Conservation (phyloP, 2,797 vertebrate genomes). For the Psittacula derbiana region DNA sequence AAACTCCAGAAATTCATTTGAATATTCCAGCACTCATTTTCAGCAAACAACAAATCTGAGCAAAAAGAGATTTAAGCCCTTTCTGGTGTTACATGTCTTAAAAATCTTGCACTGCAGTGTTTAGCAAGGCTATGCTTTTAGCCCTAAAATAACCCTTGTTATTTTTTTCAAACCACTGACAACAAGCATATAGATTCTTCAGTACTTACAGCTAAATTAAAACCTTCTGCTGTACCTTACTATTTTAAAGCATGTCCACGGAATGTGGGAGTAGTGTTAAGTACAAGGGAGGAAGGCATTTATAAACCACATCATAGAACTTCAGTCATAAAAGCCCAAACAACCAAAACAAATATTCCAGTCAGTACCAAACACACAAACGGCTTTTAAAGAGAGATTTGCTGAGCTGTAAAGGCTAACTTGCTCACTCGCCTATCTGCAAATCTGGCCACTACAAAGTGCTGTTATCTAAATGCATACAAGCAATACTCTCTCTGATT, state of each 20-base stretch:
- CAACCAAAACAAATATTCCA: neutral
- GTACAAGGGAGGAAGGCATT: neutral
- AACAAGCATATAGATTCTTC: neutral
- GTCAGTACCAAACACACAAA: neutral
- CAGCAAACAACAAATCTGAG: neutral
- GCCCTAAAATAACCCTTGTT: neutral
- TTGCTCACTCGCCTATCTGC: neutral
- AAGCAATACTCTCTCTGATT: neutral
- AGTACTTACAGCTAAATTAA: neutral
- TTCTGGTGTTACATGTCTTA: neutral
- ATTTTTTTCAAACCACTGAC: neutral
- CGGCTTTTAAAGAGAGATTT: neutral
- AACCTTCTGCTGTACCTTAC: neutral
- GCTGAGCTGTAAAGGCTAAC: neutral
- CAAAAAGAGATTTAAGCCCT: neutral
- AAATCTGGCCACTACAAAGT: neutral
- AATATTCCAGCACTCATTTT: neutral
- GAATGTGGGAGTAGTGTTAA: accelerated
- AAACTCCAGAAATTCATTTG: neutral
- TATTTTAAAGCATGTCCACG: neutral
- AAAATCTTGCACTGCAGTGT: neutral
- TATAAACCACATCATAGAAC: conserved; percentile 2
- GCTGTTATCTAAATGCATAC: neutral
- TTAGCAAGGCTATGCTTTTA: neutral
- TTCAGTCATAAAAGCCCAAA: neutral